Evolutionary conservation across 2,888 invertebrate genomes (phyloP).

Genomic region (Orchestes rusci): DNA sequence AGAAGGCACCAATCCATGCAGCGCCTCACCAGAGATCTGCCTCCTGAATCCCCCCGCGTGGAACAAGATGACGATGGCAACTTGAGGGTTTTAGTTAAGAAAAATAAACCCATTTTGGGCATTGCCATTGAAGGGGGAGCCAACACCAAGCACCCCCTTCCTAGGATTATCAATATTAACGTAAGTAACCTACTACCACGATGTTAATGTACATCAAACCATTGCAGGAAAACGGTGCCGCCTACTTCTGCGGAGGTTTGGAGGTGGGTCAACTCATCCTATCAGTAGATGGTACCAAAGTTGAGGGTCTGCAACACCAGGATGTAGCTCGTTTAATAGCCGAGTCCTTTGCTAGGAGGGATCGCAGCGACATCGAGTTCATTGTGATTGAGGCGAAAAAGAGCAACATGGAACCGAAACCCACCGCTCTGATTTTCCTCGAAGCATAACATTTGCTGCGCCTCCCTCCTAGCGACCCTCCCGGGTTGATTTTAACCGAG

Average conservation of each 20-base stretch:
- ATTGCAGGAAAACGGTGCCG: constrained; percentile 96
- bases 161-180: constrained; percentile 93
- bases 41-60: constrained; percentile 53
- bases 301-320: constrained; percentile 77
- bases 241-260: constrained; percentile 84
- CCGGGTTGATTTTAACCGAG: constrained; percentile 57
- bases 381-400: constrained; percentile 91
- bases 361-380: constrained; percentile 85
- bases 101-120: constrained; percentile 89
- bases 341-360: constrained; percentile 85
- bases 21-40: constrained; percentile 52
- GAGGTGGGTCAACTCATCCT: constrained; percentile 92
- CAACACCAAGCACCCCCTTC: constrained; percentile 90
- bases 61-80: constrained; percentile 83
- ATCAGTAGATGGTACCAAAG: constrained; percentile 71
- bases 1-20: constrained; percentile 73
- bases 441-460: constrained; percentile 89
- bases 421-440: constrained; percentile 82
- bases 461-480: constrained; percentile 75
- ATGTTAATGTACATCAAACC: not conserved
- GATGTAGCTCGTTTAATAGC: constrained; percentile 89
- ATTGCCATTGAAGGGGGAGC: constrained; percentile 97
- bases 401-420: constrained; percentile 86
- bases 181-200: constrained; percentile 50
- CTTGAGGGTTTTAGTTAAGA: constrained; percentile 82